phyloP scores from a whole-genome alignment of 30 jellyfish, hydroid and myxozoan genomes.

The Clytia hemisphaerica region DNA sequence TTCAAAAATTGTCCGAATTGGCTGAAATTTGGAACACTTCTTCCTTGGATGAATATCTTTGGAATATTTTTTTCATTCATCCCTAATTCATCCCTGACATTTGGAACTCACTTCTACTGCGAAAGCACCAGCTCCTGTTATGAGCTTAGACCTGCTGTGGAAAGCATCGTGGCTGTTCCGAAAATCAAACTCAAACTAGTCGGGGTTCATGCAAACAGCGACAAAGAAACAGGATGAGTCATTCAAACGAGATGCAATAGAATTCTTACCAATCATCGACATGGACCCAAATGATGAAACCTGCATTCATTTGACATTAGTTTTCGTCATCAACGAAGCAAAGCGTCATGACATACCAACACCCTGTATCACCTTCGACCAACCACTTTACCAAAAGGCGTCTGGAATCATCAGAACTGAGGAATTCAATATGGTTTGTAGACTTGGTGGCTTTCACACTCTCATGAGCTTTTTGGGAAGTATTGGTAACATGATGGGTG shows the following conservation, averaged over 20 bases:
- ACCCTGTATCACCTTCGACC: conserved; percentile 59
- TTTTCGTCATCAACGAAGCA: conserved; percentile 29
- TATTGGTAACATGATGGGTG: conserved; percentile 45
- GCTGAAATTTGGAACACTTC: too few relatives aligned
- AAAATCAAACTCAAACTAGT: too few relatives aligned
- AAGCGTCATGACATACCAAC: not conserved
- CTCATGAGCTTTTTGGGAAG: conserved; percentile 55
- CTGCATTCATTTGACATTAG: conserved; percentile 37
- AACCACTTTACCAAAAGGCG: conserved; percentile 53
- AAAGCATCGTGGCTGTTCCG: too few relatives aligned
- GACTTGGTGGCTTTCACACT: conserved; percentile 65
- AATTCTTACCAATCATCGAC: conserved; percentile 44
- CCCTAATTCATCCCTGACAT: too few relatives aligned
- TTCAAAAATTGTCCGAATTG: too few relatives aligned
- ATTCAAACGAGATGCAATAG: not conserved
- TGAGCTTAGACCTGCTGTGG: too few relatives aligned
- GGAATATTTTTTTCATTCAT: too few relatives aligned
- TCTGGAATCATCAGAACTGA: conserved; percentile 29
- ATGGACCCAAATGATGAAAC: conserved; percentile 42
- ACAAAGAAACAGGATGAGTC: conserved; percentile 7
- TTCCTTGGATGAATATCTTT: too few relatives aligned
- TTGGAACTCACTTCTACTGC: too few relatives aligned
- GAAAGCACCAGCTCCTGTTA: too few relatives aligned
- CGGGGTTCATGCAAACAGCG: conserved; percentile 52
- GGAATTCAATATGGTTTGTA: conserved; percentile 13